Base-by-base conservation (phyloP, 2,797 vertebrate genomes). In the Pagetopsis macropterus region DNA sequence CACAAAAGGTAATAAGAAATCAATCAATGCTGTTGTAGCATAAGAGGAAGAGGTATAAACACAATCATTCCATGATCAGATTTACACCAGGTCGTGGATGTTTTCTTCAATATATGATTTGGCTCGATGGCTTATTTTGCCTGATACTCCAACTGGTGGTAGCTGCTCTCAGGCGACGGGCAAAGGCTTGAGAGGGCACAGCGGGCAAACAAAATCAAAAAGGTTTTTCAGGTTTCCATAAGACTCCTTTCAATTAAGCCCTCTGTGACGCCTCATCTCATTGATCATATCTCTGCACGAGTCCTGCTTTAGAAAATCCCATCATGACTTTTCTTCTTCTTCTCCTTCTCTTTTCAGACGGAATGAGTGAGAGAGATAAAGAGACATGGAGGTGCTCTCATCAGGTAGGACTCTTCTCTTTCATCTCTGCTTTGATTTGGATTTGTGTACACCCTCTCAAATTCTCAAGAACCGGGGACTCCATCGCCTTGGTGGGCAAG, bases 351-450 rank as follows among this genome's bases (percentile, higher is more conserved):
- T 76, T 81, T 72, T 83, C 50, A 37, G 75, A 77, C 52, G 63
- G 71, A 82, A 84, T 56, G 69, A 71, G 63, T 31, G 70, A 81
- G 67, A 82, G 65, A 31, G 56, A 81, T 48, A 49, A 69, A 69
- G 78, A 83, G 72, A 78, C 67, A 74, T 72, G 72, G 68, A 70
- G 57, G 65, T 80, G 55, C 84, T 72, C 79, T 84, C 82, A 85
- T 89, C 88, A 88, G 81, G 62, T 78, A 49, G 66, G 59, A 73
- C 82, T 89, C 70, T 70, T 49, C 72, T 83, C 89, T 90, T 91
- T 89, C 83, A 92, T 93, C 89, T 93, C 75, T 65, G 75, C 91
- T 93, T 93, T 93, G 91, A 93, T 93, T 91, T 64, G 85, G 87
- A 89, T 90, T 93, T 21, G 70, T 76, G 59, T 89, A 84, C 81